Conservation (phyloP, 2,888 invertebrate species). For the Drosophila mimetica region DNA sequence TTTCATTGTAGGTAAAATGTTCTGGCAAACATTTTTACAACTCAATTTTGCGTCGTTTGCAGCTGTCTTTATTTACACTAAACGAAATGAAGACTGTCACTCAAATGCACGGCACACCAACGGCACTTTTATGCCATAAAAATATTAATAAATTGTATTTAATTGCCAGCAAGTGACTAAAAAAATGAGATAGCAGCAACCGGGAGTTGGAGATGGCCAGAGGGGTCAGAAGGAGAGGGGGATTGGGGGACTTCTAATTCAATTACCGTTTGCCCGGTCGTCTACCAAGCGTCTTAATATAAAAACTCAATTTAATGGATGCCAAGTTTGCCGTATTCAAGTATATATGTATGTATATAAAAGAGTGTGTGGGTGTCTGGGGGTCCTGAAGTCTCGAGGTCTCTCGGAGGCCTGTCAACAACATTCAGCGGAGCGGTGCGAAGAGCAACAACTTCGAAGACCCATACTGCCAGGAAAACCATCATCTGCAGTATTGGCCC, state of each 20-base stretch:
- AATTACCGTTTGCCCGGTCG: conserved; percentile 56
- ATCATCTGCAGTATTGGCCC: conserved; percentile 17
- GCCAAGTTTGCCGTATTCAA: conserved; percentile 47
- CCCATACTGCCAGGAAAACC: conserved; percentile 1
- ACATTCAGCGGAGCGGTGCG: conserved; percentile 48
- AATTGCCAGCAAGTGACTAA: conserved; percentile 21
- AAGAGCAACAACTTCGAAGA: neutral
- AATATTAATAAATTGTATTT: conserved; percentile 36
- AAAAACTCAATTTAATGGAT: conserved; percentile 74
- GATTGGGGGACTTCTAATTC: conserved; percentile 58
- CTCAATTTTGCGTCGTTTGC: neutral
- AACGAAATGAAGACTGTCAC: neutral
- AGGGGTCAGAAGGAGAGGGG: neutral
- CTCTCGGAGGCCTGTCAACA: conserved; percentile 64
- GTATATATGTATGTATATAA: neutral
- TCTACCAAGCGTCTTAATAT: conserved; percentile 61
- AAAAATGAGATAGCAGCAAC: neutral
- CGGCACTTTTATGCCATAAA: neutral
- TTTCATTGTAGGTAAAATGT: neutral
- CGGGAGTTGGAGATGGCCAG: neutral
- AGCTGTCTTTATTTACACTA: neutral
- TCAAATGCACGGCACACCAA: conserved; percentile 6
- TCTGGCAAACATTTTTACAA: neutral
- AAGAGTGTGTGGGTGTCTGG: neutral
- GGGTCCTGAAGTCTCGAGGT: conserved; percentile 49